Conservation (phyloP, 2,113 vertebrate genomes). For the Vulpes vulpes region DNA sequence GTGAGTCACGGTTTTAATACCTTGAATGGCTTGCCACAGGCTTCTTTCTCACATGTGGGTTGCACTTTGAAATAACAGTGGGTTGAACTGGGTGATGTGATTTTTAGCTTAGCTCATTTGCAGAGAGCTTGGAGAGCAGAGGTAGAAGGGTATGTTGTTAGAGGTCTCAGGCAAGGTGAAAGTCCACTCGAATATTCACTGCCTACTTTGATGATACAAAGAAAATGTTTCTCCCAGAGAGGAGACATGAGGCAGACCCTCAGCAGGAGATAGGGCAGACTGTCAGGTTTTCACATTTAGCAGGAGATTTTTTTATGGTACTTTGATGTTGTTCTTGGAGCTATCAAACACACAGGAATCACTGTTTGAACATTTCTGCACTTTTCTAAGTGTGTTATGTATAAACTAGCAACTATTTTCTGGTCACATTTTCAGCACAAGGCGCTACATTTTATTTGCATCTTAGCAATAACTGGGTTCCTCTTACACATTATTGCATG, state of each 20-base stretch:
- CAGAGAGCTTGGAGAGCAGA: conserved; percentile 2
- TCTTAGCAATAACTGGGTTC: conserved; percentile 38
- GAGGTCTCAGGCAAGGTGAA: conserved; percentile 57
- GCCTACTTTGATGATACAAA: conserved; percentile 48
- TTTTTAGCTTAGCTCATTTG: conserved; percentile 60
- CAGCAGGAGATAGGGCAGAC: conserved; percentile 6
- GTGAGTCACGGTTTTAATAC: conserved; percentile 76
- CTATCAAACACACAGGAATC: conserved; percentile 31
- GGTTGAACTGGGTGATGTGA: conserved; percentile 40
- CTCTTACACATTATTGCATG: not conserved
- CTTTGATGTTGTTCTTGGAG: conserved; percentile 60
- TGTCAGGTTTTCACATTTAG: conserved; percentile 49
- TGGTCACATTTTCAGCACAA: conserved; percentile 34
- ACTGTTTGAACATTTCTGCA: conserved; percentile 65
- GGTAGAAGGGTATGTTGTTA: not conserved
- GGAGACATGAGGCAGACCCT: conserved; percentile 14
- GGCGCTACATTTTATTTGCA: conserved; percentile 46
- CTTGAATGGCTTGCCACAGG: conserved; percentile 72
- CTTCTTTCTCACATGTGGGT: conserved; percentile 67
- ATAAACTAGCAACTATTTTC: conserved; percentile 71
- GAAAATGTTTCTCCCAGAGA: not conserved
- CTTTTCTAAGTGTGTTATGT: conserved; percentile 30
- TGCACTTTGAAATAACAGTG: conserved; percentile 73
- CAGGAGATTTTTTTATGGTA: not conserved
- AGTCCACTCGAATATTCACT: not conserved